These are phyloP conservation scores for Leptarthrus brevirostris DNA, from an alignment of 2,888 invertebrate species.

Conservation along the genomic window DNA sequence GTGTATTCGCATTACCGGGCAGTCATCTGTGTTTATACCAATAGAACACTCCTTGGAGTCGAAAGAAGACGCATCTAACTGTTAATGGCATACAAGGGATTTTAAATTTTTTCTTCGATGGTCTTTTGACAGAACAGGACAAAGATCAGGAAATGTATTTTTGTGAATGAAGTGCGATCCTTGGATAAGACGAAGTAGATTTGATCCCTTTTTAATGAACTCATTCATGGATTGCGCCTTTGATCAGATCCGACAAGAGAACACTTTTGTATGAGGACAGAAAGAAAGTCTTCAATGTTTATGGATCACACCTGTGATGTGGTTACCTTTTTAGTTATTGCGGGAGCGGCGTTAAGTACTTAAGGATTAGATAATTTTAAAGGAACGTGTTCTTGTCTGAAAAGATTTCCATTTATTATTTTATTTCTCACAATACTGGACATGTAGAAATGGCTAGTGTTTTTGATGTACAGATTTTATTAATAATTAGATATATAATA, in stretches of 20 bases:
- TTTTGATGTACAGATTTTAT: too few relatives aligned
- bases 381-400: too few relatives aligned
- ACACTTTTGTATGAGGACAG: background rate
- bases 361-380: background rate
- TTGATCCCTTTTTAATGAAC: constrained; percentile 52
- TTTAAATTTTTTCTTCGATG: constrained; percentile 32
- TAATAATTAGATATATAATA: too few relatives aligned
- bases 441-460: too few relatives aligned
- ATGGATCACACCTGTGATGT: constrained; percentile 3
- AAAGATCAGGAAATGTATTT: constrained; percentile 53
- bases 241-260: constrained; percentile 33
- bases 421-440: too few relatives aligned
- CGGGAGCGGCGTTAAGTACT: background rate
- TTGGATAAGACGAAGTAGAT: constrained; percentile 18
- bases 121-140: constrained; percentile 39
- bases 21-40: constrained; percentile 51
- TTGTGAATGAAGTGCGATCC: constrained; percentile 50
- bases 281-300: background rate
- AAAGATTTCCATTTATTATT: too few relatives aligned
- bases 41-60: constrained; percentile 27
- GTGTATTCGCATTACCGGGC: constrained; percentile 38
- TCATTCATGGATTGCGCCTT: constrained; percentile 49
- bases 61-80: constrained; percentile 26
- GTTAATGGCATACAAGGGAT: constrained; percentile 43
- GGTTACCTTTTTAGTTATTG: background rate